Conservation (phyloP, 2,113 vertebrate species). For the Larimichthys polyactis region DNA sequence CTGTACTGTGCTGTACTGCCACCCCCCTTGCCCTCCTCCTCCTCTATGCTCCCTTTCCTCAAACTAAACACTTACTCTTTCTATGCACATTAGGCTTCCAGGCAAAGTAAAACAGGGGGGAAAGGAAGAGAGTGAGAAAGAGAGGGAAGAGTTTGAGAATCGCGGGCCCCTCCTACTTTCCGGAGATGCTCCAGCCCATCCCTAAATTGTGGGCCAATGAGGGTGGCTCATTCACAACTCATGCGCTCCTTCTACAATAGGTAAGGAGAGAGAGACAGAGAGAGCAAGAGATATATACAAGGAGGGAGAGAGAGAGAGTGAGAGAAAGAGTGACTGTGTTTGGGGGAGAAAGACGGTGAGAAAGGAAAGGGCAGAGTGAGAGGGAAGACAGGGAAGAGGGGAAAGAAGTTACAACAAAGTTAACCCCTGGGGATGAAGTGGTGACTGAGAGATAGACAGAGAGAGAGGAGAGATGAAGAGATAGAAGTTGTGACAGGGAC, state of each 20-base stretch:
- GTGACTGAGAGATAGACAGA: constrained; percentile 55
- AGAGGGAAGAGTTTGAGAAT: constrained; percentile 75
- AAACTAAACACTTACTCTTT: constrained; percentile 59
- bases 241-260: constrained; percentile 79
- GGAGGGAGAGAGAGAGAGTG: constrained; percentile 43
- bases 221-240: constrained; percentile 72
- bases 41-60: constrained; percentile 36
- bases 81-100: constrained; percentile 66
- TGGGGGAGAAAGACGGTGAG: constrained; percentile 52
- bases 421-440: constrained; percentile 66
- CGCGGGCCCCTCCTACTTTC: constrained; percentile 78
- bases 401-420: constrained; percentile 51
- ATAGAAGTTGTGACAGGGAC: constrained; percentile 49
- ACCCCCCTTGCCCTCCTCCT: neutral
- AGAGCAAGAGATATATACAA: constrained; percentile 70
- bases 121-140: constrained; percentile 60
- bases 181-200: constrained; percentile 82
- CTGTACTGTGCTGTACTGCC: neutral
- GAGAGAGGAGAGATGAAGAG: constrained; percentile 56
- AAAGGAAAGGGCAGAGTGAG: constrained; percentile 53
- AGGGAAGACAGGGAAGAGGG: constrained; percentile 47
- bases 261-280: constrained; percentile 78
- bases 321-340: constrained; percentile 53
- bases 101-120: constrained; percentile 44
- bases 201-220: constrained; percentile 80